Percentiles rank a stretch among this genome's conserved stretches.
Evolutionary conservation across 2,113 vertebrate genomes (phyloP).

Genomic region (Macquaria ambigua): DNA sequence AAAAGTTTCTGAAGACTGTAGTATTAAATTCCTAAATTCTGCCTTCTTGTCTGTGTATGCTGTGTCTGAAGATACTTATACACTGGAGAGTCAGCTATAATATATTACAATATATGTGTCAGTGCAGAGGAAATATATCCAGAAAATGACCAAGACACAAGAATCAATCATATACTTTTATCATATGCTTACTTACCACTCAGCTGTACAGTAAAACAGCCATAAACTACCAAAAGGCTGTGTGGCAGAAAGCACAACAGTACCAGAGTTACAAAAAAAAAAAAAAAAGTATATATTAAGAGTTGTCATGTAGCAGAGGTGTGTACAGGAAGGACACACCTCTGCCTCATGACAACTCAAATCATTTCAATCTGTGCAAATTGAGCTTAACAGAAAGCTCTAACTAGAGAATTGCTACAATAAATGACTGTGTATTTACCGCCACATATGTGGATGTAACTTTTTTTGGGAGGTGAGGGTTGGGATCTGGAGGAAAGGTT

Average conservation of each 20-base stretch:
- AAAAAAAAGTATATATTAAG: too few species aligned
- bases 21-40: neutral
- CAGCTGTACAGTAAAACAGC: neutral
- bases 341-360: slow-evolving; percentile 19
- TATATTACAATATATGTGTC: neutral
- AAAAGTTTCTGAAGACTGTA: neutral
- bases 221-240: neutral
- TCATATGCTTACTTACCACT: neutral
- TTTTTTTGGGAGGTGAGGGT: slow-evolving; percentile 33
- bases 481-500: slow-evolving; percentile 81
- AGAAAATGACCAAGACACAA: too few species aligned
- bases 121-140: neutral
- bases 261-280: neutral
- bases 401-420: slow-evolving; percentile 13
- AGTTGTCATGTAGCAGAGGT: too few species aligned
- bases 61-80: too few species aligned
- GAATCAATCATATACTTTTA: neutral
- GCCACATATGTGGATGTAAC: slow-evolving; percentile 26
- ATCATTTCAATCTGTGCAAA: slow-evolving; percentile 26
- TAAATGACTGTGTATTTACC: slow-evolving; percentile 21
- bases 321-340: slow-evolving; percentile 15
- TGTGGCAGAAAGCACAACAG: neutral
- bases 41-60: neutral
- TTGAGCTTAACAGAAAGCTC: slow-evolving; percentile 7
- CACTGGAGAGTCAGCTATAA: neutral